Evolutionary conservation across 2,113 vertebrate genomes (phyloP), one percentile per base, ranked within the genome.

Genomic region (Aphelocoma coerulescens): DNA sequence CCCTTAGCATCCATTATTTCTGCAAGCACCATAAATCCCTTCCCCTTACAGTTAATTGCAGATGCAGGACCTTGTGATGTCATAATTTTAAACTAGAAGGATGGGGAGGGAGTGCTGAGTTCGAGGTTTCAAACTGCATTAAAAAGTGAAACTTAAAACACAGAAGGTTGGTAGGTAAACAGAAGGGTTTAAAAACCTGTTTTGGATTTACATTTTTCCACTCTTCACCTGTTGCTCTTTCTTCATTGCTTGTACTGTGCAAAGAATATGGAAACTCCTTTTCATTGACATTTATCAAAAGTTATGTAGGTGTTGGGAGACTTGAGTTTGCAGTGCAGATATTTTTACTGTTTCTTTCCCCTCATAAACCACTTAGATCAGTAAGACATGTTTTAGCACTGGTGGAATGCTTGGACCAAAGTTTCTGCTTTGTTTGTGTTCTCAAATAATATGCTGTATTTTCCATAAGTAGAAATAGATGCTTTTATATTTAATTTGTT

Each of bases 401-500:
- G 66, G 22, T 33, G 26, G 33, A 67, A 54, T 26, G 13, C 68
- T 81, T 32, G 33, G 27, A 43, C n/a, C 51, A 37, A 44, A 66
- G 27, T 74, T 78, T 80, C 13, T 63, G 14, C 21, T 51, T 73
- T 22, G 16, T 81, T 71, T 65, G 7, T 68, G 19, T 80, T 77
- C 55, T 90, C 7, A 71, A 61, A 66, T 74, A 21, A 32, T 32
- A 26, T 6, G 14, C 57, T 62, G 28, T 23, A 37, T 85, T 89
- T 76, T 75, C 33, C 19, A 0, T 48, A 63, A 28, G 13, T 66
- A 43, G n/a, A 75, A 41, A 32, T 28, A 52, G 57, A 55, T 37
- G 32, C 44, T 75, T 91, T 68, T 48, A 9, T 21, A 14, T 71
- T 91, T 80, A 92, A 74, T 83, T 95, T 95, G 85, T 95, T 57